phyloP scores from a whole-genome alignment of 1,140 invertebrate genomes.

The Telenomus remus region DNA sequence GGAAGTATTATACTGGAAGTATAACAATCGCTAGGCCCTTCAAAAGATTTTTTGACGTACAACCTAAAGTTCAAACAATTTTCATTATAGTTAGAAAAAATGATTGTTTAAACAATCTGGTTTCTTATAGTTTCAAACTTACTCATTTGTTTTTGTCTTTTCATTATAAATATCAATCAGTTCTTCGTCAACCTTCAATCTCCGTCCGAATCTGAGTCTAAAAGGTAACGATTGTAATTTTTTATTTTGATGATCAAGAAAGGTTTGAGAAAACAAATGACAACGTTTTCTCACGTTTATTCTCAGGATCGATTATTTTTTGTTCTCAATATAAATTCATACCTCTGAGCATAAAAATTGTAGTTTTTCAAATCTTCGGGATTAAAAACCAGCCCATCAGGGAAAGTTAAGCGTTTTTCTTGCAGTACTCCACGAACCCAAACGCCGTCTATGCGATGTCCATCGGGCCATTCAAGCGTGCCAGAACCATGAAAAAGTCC shows the following conservation, averaged over 20 bases:
- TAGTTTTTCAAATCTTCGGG: slow-evolving; percentile 25
- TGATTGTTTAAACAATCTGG: no score
- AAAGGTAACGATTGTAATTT: neutral
- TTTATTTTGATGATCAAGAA: slow-evolving; percentile 1
- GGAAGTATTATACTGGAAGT: no score
- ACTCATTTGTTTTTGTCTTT: slow-evolving; percentile 19
- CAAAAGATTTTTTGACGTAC: no score
- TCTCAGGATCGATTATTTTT: slow-evolving; percentile 20
- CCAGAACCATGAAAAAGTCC: slow-evolving; percentile 77
- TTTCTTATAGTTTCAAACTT: no score
- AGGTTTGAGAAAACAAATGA: slow-evolving; percentile 14
- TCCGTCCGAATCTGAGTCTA: neutral
- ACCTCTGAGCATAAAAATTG: slow-evolving; percentile 29
- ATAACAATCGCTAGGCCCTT: no score
- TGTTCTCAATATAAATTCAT: slow-evolving; percentile 17
- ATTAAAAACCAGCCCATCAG: slow-evolving; percentile 66
- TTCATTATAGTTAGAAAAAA: no score
- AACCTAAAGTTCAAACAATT: no score
- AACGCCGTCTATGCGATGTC: slow-evolving; percentile 70
- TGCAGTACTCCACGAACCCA: slow-evolving; percentile 72
- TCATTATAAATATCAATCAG: slow-evolving; percentile 11
- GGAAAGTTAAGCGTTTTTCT: slow-evolving; percentile 69
- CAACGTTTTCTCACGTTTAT: slow-evolving; percentile 34
- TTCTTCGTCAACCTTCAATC: slow-evolving; percentile 5
- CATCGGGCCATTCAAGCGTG: slow-evolving; percentile 72